A percentile compares a stretch with the other conserved stretches of the same genome.
Evolutionary conservation across 1,140 invertebrate genomes (phyloP).

Genomic region (Apis laboriosa): DNA sequence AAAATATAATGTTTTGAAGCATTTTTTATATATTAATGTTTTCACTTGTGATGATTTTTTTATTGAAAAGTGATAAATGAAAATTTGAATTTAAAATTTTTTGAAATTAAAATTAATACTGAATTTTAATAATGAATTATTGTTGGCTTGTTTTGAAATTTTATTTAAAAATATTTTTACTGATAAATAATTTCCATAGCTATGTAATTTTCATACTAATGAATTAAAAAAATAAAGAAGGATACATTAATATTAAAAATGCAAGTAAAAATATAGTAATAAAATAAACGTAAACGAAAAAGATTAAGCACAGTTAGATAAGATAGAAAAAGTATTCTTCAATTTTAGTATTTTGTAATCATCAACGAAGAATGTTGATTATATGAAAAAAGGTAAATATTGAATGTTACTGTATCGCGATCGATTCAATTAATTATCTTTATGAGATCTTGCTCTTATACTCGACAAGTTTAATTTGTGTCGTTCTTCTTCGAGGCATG

Average conservation of each 20-base stretch:
- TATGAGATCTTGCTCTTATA: conserved; percentile 1
- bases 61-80: neutral
- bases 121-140: neutral
- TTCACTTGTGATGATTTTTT: neutral
- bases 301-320: neutral
- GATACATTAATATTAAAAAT: neutral
- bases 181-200: neutral
- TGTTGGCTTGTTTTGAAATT: too few relatives aligned
- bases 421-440: conserved; percentile 31
- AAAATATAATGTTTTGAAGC: neutral
- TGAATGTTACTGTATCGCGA: conserved; percentile 14
- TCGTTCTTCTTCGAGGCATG: neutral
- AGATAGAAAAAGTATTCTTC: neutral
- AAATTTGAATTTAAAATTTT: neutral
- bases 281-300: neutral
- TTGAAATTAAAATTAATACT: neutral
- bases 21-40: neutral
- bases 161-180: neutral
- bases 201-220: neutral
- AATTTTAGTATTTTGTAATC: neutral
- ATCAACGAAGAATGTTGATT: neutral
- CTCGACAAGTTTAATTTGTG: neutral
- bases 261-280: neutral
- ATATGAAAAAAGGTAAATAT: conserved; percentile 22
- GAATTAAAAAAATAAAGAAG: too few relatives aligned